Conservation (phyloP, 1,140 invertebrate genomes). For the Drosophila novamexicana region DNA sequence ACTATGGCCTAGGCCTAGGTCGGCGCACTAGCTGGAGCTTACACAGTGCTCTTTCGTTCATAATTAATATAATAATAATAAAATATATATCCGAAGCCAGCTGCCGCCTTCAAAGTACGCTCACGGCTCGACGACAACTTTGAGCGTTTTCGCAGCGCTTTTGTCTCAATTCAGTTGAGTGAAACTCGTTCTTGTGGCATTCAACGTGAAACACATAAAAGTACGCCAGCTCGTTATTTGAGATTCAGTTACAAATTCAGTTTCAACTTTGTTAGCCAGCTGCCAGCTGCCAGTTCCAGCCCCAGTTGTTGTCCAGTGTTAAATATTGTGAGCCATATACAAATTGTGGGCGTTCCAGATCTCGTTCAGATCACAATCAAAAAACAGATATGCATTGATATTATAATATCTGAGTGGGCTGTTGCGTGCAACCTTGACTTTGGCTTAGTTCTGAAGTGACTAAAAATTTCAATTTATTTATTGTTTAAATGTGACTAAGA, state of each 20-base stretch:
- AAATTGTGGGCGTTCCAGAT: slow-evolving; percentile 35
- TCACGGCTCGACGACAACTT: slow-evolving; percentile 35
- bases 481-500: slow-evolving; percentile 20
- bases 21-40: slow-evolving; percentile 26
- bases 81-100: slow-evolving; percentile 25
- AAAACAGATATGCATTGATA: not conserved
- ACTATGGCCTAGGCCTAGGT: slow-evolving; percentile 72
- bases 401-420: slow-evolving; percentile 43
- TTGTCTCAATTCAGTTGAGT: slow-evolving; percentile 50
- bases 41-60: slow-evolving; percentile 32
- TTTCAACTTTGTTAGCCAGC: slow-evolving; percentile 41
- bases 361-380: not conserved
- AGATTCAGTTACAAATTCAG: slow-evolving; percentile 76
- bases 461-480: slow-evolving; percentile 39
- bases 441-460: slow-evolving; percentile 40
- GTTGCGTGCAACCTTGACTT: slow-evolving; percentile 63
- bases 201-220: slow-evolving; percentile 79
- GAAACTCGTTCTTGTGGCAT: slow-evolving; percentile 79
- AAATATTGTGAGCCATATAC: slow-evolving; percentile 43
- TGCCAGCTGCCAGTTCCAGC: slow-evolving; percentile 6
- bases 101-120: not conserved
- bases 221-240: slow-evolving; percentile 69
- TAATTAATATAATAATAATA: slow-evolving; percentile 64
- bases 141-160: slow-evolving; percentile 43
- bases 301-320: slow-evolving; percentile 1